phyloP scores from a whole-genome alignment of 2,113 vertebrate genomes.

The Rhagologus leucostigma region DNA sequence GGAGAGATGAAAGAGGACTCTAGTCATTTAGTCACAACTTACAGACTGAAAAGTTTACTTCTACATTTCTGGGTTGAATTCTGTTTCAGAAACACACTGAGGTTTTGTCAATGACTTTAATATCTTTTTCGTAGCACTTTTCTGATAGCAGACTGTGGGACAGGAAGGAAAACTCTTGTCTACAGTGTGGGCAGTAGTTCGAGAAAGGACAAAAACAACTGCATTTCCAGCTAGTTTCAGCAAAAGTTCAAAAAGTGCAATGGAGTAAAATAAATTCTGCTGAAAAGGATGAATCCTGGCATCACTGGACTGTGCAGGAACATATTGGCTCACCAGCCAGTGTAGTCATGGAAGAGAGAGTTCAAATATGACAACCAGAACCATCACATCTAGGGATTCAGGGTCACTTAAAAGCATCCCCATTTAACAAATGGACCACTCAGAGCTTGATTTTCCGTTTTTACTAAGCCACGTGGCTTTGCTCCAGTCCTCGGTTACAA shows the following conservation, averaged over 20 bases:
- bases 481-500: not conserved
- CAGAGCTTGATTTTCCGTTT: not conserved
- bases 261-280: not conserved
- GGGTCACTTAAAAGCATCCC: not conserved
- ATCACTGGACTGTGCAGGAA: not conserved
- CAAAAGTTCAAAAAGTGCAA: not conserved
- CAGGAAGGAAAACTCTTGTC: not conserved
- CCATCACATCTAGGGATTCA: not conserved
- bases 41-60: not conserved
- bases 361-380: not conserved
- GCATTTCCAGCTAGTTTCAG: not conserved
- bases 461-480: not conserved
- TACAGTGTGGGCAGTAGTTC: not conserved
- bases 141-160: not conserved
- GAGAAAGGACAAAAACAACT: not conserved
- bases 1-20: not conserved
- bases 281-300: not conserved
- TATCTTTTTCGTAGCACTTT: not conserved
- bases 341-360: not conserved
- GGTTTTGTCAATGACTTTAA: not conserved
- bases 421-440: not conserved
- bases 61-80: not conserved
- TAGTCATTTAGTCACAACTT: not conserved
- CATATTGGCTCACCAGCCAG: fast-evolving
- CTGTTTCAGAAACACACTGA: not conserved